Percentiles rank a stretch among this genome's conserved stretches.
phyloP scores from a whole-genome alignment of 92 coral and sea anemone genomes.

The Isaurus tuberculatus region DNA sequence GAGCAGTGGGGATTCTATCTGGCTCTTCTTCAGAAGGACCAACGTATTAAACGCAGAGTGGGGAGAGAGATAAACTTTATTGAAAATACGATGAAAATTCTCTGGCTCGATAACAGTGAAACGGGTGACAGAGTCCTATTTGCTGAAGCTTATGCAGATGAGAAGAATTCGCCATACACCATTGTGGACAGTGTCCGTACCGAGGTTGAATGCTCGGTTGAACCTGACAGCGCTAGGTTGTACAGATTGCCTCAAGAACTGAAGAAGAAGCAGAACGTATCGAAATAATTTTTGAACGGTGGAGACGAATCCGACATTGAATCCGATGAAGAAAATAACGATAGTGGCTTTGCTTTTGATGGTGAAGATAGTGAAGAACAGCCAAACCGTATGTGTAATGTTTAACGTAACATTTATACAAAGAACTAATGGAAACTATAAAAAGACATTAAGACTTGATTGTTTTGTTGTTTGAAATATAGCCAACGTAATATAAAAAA shows the following conservation, averaged over 20 bases:
- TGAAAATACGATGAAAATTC: conserved; percentile 39
- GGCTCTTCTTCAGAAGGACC: conserved; percentile 55
- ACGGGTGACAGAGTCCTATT: conserved; percentile 44
- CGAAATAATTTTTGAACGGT: conserved; percentile 46
- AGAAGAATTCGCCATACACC: conserved; percentile 52
- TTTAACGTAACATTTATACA: no score
- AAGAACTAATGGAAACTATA: no score
- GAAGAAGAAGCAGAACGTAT: conserved; percentile 33
- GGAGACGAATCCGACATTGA: conserved; percentile 57
- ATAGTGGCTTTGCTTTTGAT: not conserved
- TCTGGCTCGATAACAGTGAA: conserved; percentile 54
- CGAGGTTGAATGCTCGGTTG: not conserved
- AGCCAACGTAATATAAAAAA: no score
- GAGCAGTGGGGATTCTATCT: conserved; percentile 58
- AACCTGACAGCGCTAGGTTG: not conserved
- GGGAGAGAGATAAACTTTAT: conserved; percentile 16
- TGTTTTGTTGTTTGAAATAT: no score
- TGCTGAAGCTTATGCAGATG: conserved; percentile 43
- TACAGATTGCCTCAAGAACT: conserved; percentile 26
- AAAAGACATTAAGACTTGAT: no score
- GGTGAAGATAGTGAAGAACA: not conserved
- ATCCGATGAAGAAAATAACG: conserved; percentile 6
- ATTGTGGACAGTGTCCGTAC: conserved; percentile 42
- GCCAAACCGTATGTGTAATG: conserved; percentile 17
- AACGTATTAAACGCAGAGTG: conserved; percentile 33